Evolutionary conservation across 1,140 invertebrate genomes (phyloP).

Genomic region (Spodoptera frugiperda): DNA sequence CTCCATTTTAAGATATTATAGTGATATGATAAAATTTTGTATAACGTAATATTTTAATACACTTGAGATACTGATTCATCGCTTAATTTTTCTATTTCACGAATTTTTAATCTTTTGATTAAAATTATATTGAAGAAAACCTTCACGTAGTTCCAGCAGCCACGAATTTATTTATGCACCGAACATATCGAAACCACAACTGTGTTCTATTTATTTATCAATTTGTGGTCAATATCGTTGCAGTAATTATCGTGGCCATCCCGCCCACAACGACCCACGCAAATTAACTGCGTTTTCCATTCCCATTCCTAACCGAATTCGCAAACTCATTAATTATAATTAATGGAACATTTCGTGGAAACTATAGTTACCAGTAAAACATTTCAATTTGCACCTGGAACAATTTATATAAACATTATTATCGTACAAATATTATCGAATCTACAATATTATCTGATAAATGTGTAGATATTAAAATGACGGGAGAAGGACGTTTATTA

Average conservation of each 20-base stretch:
- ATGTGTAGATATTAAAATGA: neutral
- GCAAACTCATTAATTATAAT: constrained; percentile 9
- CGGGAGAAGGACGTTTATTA: neutral
- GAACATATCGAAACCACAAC: neutral
- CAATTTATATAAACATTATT: neutral
- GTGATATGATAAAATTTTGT: too few species aligned
- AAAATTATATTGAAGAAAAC: too few species aligned
- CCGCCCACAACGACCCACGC: neutral
- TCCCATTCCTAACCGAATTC: too few species aligned
- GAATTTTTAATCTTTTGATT: too few species aligned
- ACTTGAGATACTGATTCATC: too few species aligned
- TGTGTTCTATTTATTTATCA: constrained; percentile 9
- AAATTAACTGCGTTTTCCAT: constrained; percentile 11
- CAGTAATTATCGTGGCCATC: neutral
- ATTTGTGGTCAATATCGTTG: constrained; percentile 16
- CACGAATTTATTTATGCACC: neutral
- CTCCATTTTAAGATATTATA: too few species aligned
- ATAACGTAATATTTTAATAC: too few species aligned
- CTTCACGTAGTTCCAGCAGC: too few species aligned
- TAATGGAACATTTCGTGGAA: neutral
- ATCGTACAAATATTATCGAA: neutral
- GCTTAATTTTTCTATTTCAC: too few species aligned
- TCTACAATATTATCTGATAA: neutral
- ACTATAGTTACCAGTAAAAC: too few species aligned
- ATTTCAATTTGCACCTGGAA: too few species aligned